These are phyloP conservation scores for Astur gentilis DNA, from an alignment of 2,113 vertebrate species.

Conservation along the genomic window DNA sequence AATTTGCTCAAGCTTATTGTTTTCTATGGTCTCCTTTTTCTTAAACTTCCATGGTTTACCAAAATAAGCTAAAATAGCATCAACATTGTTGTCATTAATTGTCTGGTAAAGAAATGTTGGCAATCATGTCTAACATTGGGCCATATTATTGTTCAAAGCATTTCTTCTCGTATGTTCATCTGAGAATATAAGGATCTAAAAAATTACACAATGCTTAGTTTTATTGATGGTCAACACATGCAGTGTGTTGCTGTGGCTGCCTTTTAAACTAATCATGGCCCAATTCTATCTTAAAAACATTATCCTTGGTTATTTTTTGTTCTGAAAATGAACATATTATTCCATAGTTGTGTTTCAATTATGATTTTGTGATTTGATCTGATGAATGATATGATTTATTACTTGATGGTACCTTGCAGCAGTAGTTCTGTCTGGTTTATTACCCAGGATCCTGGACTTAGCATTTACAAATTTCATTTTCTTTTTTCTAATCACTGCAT, in stretches of 20 bases:
- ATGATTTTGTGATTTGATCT: not conserved
- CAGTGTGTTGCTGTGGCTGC: not conserved
- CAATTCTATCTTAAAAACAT: not conserved
- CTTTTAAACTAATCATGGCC: not conserved
- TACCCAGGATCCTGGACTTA: not conserved
- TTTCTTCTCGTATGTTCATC: not conserved
- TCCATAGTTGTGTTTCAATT: not conserved
- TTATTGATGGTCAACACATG: not conserved
- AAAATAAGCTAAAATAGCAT: not conserved
- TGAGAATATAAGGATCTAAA: not conserved
- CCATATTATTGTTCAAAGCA: not conserved
- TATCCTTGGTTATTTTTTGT: accelerated
- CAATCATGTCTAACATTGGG: not conserved
- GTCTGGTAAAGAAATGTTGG: not conserved
- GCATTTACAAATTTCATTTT: not conserved
- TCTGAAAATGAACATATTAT: not conserved
- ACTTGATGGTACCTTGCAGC: not conserved
- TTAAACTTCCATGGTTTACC: not conserved
- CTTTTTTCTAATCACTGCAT: not conserved
- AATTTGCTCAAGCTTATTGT: not conserved
- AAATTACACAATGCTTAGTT: not conserved
- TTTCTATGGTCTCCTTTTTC: not conserved
- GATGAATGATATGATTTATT: not conserved
- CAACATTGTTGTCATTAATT: not conserved
- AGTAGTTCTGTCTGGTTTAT: not conserved